phyloP scores from a whole-genome alignment of 2,888 invertebrate genomes.

The Trachelus iudaicus region DNA sequence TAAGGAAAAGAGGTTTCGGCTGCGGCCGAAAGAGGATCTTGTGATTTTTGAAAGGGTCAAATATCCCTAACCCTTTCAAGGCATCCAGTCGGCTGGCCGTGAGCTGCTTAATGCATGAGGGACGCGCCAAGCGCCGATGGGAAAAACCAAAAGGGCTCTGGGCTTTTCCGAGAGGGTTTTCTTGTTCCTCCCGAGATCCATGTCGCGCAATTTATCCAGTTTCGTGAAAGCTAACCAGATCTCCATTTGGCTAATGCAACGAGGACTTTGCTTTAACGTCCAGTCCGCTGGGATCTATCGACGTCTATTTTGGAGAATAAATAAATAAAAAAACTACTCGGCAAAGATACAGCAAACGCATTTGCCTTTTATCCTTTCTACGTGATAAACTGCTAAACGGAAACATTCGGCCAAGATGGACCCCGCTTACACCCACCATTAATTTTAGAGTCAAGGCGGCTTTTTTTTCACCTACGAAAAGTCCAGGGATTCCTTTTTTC shows the following conservation, averaged over 20 bases:
- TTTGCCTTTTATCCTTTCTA: no score
- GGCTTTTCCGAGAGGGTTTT: slow-evolving; percentile 42
- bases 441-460: no score
- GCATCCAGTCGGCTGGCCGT: slow-evolving; percentile 1
- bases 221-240: slow-evolving; percentile 13
- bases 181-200: slow-evolving; percentile 34
- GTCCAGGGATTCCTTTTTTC: no score
- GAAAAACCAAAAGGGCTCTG: background rate
- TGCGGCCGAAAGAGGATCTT: no score
- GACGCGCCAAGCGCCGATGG: slow-evolving; percentile 22
- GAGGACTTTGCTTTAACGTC: background rate
- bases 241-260: slow-evolving; percentile 15
- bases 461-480: no score
- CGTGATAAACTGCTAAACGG: no score
- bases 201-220: slow-evolving; percentile 1
- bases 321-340: no score
- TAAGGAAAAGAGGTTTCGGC: no score
- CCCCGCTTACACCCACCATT: no score
- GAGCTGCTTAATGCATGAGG: slow-evolving; percentile 38
- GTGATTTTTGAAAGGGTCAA: slow-evolving; percentile 10
- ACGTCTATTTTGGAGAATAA: background rate
- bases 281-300: background rate
- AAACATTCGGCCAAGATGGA: no score
- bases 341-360: no score
- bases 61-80: slow-evolving; percentile 11